Base-by-base conservation (phyloP, 2,888 invertebrate genomes). In the Gerris lacustris region DNA sequence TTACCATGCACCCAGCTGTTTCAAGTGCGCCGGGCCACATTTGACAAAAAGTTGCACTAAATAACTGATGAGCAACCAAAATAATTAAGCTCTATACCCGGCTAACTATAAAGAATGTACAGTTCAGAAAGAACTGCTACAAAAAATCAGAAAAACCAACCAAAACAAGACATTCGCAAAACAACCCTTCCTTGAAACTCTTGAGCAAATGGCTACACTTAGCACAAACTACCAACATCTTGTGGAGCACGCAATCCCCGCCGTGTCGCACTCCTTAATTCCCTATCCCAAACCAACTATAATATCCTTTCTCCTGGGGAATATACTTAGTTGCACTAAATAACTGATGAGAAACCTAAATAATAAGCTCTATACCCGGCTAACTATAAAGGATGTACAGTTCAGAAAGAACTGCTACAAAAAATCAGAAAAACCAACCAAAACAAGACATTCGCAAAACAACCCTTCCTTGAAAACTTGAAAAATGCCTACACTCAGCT, bases 161-260 rank as follows among this genome's bases (percentile, higher is more conserved):
- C n/a, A n/a, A n/a, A n/a, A n/a, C n/a, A n/a, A n/a, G n/a, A n/a
- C n/a, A n/a, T n/a, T n/a, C n/a, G n/a, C 47, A 47, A 11, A 47
- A 7, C 47, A 7, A 6, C 6, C 47, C 47, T 47, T 7, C 11
- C 47, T 47, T 47, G 11, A 6, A 47, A 47, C 6, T 7, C 47
- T 7, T 7, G 6, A 47, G 11, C 6, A 47, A 47, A 47, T 6
- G 47, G 11, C 47, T 47, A n/a, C n/a, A n/a, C n/a, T n/a, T n/a
- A n/a, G n/a, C n/a, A n/a, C n/a, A n/a, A n/a, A n/a, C n/a, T n/a
- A n/a, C n/a, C n/a, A n/a, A n/a, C n/a, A n/a, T n/a, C n/a, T 0
- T 77, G 76, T 17, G 71, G 75, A 71, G 66, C 73, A n/a, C 74
- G 62, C 43, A 70, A 70, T n/a, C 72, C 75, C 5, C 63, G 67